Conservation (phyloP, 2,797 vertebrate species). For the Ctenopoma multispine region DNA sequence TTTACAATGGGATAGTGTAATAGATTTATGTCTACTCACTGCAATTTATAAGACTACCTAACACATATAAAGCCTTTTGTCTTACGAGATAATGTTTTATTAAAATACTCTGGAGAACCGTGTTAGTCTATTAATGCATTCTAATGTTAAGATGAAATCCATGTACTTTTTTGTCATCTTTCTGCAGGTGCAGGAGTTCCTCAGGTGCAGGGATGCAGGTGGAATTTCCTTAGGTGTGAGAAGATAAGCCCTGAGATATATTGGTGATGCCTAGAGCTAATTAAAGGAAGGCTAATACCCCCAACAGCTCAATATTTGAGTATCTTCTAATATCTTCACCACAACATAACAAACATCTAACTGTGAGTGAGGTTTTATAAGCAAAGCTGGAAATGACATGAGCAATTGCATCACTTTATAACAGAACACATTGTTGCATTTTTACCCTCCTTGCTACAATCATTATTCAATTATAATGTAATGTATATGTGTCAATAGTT, state of each 20-base stretch:
- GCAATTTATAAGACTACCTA: slow-evolving; percentile 3
- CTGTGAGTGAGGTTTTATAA: neutral
- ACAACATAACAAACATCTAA: neutral
- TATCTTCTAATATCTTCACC: neutral
- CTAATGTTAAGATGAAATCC: slow-evolving; percentile 27
- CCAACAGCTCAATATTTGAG: slow-evolving; percentile 30
- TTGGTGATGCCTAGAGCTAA: slow-evolving; percentile 52
- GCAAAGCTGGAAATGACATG: neutral
- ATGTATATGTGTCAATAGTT: neutral
- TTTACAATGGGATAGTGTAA: neutral
- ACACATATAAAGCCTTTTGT: neutral
- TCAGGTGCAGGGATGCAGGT: slow-evolving; percentile 47
- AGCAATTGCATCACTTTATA: neutral
- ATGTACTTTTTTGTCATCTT: slow-evolving; percentile 27
- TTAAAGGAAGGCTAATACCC: neutral
- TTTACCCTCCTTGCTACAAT: neutral
- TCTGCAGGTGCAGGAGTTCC: slow-evolving; percentile 41
- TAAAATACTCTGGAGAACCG: neutral
- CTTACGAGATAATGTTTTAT: neutral
- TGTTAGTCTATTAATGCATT: slow-evolving; percentile 9
- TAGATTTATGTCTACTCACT: neutral
- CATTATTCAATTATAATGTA: too few species aligned
- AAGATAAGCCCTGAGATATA: slow-evolving; percentile 20
- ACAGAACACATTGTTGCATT: neutral
- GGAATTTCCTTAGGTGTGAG: slow-evolving; percentile 48